phyloP scores from a whole-genome alignment of 37 sponge, comb jelly and placozoan genomes.

The Halisarca cf. caerulea region DNA sequence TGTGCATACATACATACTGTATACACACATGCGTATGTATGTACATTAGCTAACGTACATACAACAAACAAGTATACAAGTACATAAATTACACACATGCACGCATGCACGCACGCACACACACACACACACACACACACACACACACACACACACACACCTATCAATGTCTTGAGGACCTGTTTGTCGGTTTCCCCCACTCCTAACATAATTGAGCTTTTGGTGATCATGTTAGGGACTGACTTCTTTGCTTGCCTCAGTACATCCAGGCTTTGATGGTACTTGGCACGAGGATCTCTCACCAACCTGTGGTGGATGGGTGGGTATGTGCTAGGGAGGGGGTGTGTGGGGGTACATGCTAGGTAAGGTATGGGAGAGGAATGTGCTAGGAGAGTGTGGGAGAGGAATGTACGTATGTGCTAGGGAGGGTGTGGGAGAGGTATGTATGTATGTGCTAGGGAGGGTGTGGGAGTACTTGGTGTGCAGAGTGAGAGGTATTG shows the following conservation, averaged over 20 bases:
- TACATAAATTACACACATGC: too few species aligned
- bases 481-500: too few species aligned
- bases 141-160: constrained; percentile 25
- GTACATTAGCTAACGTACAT: too few species aligned
- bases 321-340: too few species aligned
- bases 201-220: constrained; percentile 99
- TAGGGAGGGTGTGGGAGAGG: too few species aligned
- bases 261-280: constrained; percentile 88
- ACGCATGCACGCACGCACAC: too few species aligned
- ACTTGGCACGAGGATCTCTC: constrained; percentile 96
- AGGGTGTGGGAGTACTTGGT: too few species aligned
- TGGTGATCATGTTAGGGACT: constrained; percentile 79
- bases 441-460: too few species aligned
- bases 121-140: not conserved
- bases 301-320: constrained; percentile 95
- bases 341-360: too few species aligned
- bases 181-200: constrained; percentile 94
- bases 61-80: not conserved
- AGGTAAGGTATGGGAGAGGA: not conserved
- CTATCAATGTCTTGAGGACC: constrained; percentile 81
- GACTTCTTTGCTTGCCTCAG: constrained; percentile 83
- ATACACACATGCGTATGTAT: too few species aligned
- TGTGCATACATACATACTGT: too few species aligned
- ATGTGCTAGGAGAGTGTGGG: not conserved
- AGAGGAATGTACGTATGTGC: not conserved